Evolutionary conservation across 2,797 vertebrate species (phyloP), one percentile per base, ranked within the genome.

Genomic region (Esox masquinongy): DNA sequence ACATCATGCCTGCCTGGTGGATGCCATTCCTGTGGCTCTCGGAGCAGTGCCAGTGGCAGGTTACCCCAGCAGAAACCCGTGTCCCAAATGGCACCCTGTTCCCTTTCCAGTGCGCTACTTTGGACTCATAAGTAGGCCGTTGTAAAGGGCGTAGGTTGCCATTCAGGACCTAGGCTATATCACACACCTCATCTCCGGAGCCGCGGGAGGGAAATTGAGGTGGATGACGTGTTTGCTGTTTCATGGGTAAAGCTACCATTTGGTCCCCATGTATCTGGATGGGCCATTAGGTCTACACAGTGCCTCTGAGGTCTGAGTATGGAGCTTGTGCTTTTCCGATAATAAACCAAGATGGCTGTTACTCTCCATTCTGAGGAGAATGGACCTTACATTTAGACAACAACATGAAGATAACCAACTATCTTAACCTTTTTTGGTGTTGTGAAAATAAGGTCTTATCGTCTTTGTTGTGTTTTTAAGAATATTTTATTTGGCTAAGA

Each of bases 191-290:
- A 92, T 93, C 88, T 87, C 76, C 68, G 77, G 81, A 85, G 81
- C 90, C 34, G 50, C 87, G 77, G 92, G 91, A 85, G 91, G 92
- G 82, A 92, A 90, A 93, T 91, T 89, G 90, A 85, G 6, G 75
- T 72, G 80, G 86, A 79, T 85, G 79, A 91, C 91, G 91, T 91
- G 89, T 90, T 86, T 89, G 85, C 90, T 91, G 90, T 91, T 90
- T 82, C 83, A 84, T 82, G 70, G 74, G 86, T 82, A 86, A 84
- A 50, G 53, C 82, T 84, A 73, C 82, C 70, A 83, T 88, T 85
- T 82, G 81, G 86, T 85, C 85, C 73, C 83, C 77, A 67, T 78
- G 85, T 86, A 83, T 90, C 85, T 88, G 88, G 90, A 91, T 87
- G 87, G 86, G 79, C 89, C 86, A 89, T 91, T 91, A 91, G 86